Conservation (phyloP, 2,797 vertebrate species). For the Siniperca undulata region DNA sequence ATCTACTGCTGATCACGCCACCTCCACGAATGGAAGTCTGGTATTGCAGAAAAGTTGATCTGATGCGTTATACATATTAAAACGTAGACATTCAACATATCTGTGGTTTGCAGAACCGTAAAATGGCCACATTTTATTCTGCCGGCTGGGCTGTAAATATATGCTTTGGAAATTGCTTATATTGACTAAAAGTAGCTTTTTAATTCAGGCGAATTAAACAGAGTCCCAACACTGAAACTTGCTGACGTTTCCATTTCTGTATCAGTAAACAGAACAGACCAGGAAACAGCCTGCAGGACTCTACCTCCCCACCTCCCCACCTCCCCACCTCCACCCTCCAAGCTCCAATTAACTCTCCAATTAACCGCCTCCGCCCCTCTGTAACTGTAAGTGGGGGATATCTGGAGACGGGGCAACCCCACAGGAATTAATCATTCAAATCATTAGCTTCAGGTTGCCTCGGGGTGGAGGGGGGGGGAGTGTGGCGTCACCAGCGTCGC, state of each 20-base stretch:
- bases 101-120: too few relatives aligned
- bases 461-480: neutral
- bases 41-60: too few relatives aligned
- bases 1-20: too few relatives aligned
- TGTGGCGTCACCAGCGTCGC: slow-evolving; percentile 30
- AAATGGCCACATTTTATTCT: too few relatives aligned
- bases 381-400: slow-evolving; percentile 43
- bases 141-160: too few relatives aligned
- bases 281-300: slow-evolving; percentile 16
- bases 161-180: too few relatives aligned
- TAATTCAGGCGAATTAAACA: too few relatives aligned
- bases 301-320: neutral
- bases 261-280: slow-evolving; percentile 33
- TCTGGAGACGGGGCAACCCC: slow-evolving; percentile 10
- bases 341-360: slow-evolving; percentile 44
- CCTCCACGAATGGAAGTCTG: too few relatives aligned
- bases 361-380: slow-evolving; percentile 53
- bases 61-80: too few relatives aligned
- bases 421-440: slow-evolving; percentile 65
- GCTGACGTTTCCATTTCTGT: slow-evolving; percentile 18
- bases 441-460: slow-evolving; percentile 70
- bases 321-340: neutral
- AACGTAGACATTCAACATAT: too few relatives aligned
- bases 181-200: too few relatives aligned
- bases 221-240: neutral